Base-by-base conservation (phyloP, 2,797 vertebrate species). In the Selene dorsalis region DNA sequence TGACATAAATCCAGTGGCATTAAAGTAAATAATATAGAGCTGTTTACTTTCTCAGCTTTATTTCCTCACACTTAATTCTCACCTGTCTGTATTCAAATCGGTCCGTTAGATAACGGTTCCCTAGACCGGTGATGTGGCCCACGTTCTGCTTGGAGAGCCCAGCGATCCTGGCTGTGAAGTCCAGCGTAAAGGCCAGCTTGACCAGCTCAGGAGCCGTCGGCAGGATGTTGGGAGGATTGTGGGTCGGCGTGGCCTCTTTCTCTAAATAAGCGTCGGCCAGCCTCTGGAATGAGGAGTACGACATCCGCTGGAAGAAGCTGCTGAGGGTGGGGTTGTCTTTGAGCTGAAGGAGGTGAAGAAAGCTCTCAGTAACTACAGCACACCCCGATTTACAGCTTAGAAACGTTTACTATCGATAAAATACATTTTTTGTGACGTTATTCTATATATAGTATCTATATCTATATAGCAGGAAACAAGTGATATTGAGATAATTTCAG, bases 251-350 rank as follows among this genome's bases (percentile, higher is more conserved):
- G 0, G 58, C 65, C 77, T 75, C 92, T 6, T 81, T 81, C 72
- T 81, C 88, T 9, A 95, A 82, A 0, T 97, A 96, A 12, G 88
- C 93, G 9, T 97, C 95, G 0, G 94, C 95, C 87, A 99, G 58
- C 81, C 84, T 92, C 90, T 94, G 94, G 93, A 99, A 97, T 81
- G 95, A 94, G n/a, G 93, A 87, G 14, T 97, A 97, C 0, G 95
- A 92, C 84, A 98, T 92, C 63, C 88, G 58, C 1, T 93, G 90
- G 87, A 97, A 95, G 89, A 95, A 96, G 10, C 11, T 80, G 74
- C 13, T 91, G n/a, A 97, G 85, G 13, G 79, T 86, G 2, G 91
- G 84, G 1, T 96, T 95, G 32, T 95, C 92, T 82, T 89, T 94
- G 66, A 98, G 88, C 97, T 99, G 91, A 22, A 82, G 41, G 71